phyloP scores from a whole-genome alignment of 2,113 vertebrate genomes.

The Hoplias malabaricus region DNA sequence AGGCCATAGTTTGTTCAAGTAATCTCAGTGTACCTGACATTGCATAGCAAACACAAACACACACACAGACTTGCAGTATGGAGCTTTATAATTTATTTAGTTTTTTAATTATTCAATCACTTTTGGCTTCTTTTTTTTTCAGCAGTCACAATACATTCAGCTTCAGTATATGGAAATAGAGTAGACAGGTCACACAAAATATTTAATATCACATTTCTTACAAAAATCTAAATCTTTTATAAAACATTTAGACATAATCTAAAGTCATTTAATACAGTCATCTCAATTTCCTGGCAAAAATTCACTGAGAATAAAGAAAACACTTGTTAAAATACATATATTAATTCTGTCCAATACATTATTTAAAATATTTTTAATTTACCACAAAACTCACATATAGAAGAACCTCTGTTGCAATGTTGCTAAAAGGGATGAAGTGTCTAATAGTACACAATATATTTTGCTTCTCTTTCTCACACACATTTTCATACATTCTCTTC shows the following conservation, averaged over 20 bases:
- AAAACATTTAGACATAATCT: conserved; percentile 76
- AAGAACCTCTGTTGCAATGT: conserved; percentile 60
- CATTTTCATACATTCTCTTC: neutral
- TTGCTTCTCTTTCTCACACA: neutral
- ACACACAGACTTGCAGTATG: neutral
- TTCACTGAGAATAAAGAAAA: conserved; percentile 69
- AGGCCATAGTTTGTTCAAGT: no score
- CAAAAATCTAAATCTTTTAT: conserved; percentile 74
- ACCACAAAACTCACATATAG: conserved; percentile 67
- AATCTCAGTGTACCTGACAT: no score
- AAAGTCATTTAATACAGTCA: conserved; percentile 56
- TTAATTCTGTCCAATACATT: conserved; percentile 67
- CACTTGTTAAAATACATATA: conserved; percentile 74
- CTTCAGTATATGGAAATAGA: conserved; percentile 64
- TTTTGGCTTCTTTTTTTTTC: conserved; percentile 52
- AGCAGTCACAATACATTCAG: conserved; percentile 75
- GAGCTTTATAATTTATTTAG: conserved; percentile 58
- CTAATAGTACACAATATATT: conserved; percentile 7
- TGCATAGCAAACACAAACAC: neutral
- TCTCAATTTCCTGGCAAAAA: conserved; percentile 60
- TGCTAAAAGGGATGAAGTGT: conserved; percentile 41
- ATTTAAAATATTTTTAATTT: conserved; percentile 73
- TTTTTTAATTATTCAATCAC: conserved; percentile 60
- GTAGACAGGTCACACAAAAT: conserved; percentile 73
- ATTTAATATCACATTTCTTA: conserved; percentile 72